Evolutionary conservation across 2,888 invertebrate genomes (phyloP), one percentile per base, ranked within the genome.

Genomic region (Gari tellinella): DNA sequence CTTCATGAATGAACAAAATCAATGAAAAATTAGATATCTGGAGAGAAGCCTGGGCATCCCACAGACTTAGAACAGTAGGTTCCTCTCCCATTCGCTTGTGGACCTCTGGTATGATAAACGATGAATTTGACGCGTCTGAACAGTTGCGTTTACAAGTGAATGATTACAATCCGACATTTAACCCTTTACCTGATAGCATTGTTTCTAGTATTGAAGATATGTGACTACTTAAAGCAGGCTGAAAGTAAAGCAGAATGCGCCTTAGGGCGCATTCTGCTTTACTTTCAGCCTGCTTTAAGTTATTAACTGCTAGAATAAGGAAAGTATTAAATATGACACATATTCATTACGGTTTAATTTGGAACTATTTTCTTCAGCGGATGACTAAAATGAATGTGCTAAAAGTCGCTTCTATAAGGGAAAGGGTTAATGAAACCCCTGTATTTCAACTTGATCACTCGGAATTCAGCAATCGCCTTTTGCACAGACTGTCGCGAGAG

Each of bases 11-110:
- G 4, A 17, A 14, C 2, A 57, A 57, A 19, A 45, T 57, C 23
- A 57, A 57, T 45, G 43, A 43, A n/a, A 57, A 57, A 19, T 26
- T 57, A 3, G 10, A 57, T 21, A 57, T 21, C 8, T 57, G 57
- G 57, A 45, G 57, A 10, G 37, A 12, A n/a, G 57, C 57, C 10
- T 57, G 57, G 57, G 19, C 17, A 19, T 19, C 57, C 10, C 57
- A 57, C 25, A 57, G 57, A 26, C 19, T 57, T 17, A 10, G 57
- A 23, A 57, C 57, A 12, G 57, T 57, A 3, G 45, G 57, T 4
- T 15, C 57, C 17, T 45, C 57, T 5, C 57, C 57, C 15, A 17
- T 45, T 7, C 17, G 23, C 5, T 21, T 43, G 25, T 57, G 57
- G 57, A 57, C 57, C 12, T 14, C 57, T 4, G 57, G 46, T 14